Evolutionary conservation across 2,888 invertebrate species (phyloP), one percentile per base, ranked within the genome.

Genomic region (Callimorpha dominula): DNA sequence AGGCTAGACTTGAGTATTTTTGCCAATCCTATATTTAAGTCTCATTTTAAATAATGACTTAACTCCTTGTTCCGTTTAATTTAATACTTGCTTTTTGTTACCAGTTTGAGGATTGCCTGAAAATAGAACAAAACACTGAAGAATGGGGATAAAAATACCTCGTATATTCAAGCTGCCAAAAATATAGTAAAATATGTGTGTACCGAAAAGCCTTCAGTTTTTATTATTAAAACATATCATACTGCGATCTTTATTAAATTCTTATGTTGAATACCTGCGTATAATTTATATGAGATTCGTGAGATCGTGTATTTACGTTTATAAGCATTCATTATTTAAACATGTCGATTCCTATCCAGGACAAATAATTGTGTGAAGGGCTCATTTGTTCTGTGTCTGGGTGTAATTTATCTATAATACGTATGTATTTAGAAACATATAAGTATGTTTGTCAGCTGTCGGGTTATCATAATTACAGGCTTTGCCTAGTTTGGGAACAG

Each of bases 151-250:
- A 40, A 65, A 65, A 65, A 31, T 31, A 17, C 65, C 40, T 17
- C 6, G 40, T 65, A 17, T 65, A 11, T 65, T 50, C 43, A 43
- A 65, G 50, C 49, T 50, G 49, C 9, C 40, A 40, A 31, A 49
- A 49, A 31, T 49, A n/a, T 31, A 17, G 20, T 46, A 14, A 65
- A 65, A 65, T 31, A 65, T 49, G 15, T 15, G 31, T 65, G 8
- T 15, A 49, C 20, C 14, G n/a, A 14, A 15, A 49, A 31, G 31
- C 15, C 31, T 49, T 49, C 31, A 31, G 49, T 31, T 65, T 65
- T 65, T 50, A 50, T 65, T 65, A 31, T 65, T 65, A 20, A 65
- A 65, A 31, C 46, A 60, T 60, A 60, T 60, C 31, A 60, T 31
- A 31, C 15, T 14, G 15, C 12, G 31, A 31, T 49, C 14, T 49